These are phyloP conservation scores for Rhorus exstirpatorius DNA, from an alignment of 2,888 invertebrate genomes.

Conservation along the genomic window DNA sequence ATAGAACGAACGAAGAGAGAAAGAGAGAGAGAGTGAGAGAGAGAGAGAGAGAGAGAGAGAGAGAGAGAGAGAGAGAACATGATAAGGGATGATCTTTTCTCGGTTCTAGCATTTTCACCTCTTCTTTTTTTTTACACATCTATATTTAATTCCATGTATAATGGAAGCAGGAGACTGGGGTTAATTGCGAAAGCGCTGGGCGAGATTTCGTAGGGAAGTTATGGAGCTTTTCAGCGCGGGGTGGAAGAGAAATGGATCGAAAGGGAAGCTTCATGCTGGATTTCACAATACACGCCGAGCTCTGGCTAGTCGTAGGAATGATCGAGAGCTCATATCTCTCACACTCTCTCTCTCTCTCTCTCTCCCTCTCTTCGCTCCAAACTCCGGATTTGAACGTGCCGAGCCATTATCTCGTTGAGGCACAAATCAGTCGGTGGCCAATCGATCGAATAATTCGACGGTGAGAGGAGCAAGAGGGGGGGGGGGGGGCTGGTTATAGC, in stretches of 20 bases:
- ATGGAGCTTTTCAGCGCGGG: conserved; percentile 40
- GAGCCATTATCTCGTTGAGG: conserved; percentile 79
- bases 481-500: conserved; percentile 22
- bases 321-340: conserved; percentile 28
- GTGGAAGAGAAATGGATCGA: neutral
- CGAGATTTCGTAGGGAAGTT: conserved; percentile 27
- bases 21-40: no score
- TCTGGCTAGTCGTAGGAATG: conserved; percentile 8
- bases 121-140: conserved; percentile 1
- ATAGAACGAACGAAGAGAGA: conserved; percentile 30
- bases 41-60: conserved; percentile 20
- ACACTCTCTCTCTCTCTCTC: conserved; percentile 17
- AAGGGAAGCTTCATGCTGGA: conserved; percentile 36
- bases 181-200: conserved; percentile 77
- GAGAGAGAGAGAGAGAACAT: no score
- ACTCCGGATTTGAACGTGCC: conserved; percentile 75
- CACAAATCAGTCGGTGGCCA: conserved; percentile 81
- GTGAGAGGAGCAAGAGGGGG: conserved; percentile 1
- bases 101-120: conserved; percentile 48
- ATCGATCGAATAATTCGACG: conserved; percentile 82
- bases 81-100: conserved; percentile 45
- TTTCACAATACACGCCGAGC: conserved; percentile 55
- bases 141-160: conserved; percentile 30
- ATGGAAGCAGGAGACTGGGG: conserved; percentile 76
- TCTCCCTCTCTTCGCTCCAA: conserved; percentile 22